Base-by-base conservation (phyloP, 2,888 invertebrate genomes). In the Ctena decussata region DNA sequence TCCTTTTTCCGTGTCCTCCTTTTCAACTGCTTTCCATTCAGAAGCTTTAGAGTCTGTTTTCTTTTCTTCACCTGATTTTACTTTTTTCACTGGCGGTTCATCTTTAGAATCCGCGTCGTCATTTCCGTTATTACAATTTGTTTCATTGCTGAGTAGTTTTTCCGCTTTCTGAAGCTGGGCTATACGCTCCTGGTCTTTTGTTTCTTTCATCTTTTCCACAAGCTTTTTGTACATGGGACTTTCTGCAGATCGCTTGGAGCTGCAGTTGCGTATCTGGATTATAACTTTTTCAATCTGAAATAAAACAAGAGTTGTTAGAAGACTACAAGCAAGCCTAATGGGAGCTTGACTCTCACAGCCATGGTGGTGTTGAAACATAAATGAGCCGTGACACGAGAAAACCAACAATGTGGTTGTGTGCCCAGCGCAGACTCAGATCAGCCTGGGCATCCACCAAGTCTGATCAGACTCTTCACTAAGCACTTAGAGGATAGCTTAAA, bases 241-340 rank as follows among this genome's bases (percentile, higher is more conserved):
- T 35, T 90, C 86, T 77, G 93, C 98, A 97, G 37, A 98, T 98
- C 69, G 75, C 92, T 94, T 99, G 96, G 98, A 98, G 96, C 98
- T 98, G 0, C 98, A 98, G 94, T 98, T 99, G 96, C 99, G 99
- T 92, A 98, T 98, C 90, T 98, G 97, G 93, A 98, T 98, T 85
- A 99, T 97, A 95, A 98, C 98, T 77, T 97, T 96, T 41, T 98
- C 98, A 41, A 99, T 96, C 94, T 93, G 86, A 37, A 78, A 71
- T 18, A 46, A n/a, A n/a, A n/a, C n/a, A n/a, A n/a, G n/a, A n/a
- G n/a, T n/a, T n/a, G n/a, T n/a, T n/a, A n/a, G n/a, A n/a, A n/a
- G n/a, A n/a, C n/a, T n/a, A n/a, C n/a, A n/a, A n/a, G n/a, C n/a
- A n/a, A n/a, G n/a, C n/a, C n/a, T n/a, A n/a, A n/a, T n/a, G n/a